Base-by-base conservation (phyloP, 2,797 vertebrate species). In the Megaceryle alcyon region DNA sequence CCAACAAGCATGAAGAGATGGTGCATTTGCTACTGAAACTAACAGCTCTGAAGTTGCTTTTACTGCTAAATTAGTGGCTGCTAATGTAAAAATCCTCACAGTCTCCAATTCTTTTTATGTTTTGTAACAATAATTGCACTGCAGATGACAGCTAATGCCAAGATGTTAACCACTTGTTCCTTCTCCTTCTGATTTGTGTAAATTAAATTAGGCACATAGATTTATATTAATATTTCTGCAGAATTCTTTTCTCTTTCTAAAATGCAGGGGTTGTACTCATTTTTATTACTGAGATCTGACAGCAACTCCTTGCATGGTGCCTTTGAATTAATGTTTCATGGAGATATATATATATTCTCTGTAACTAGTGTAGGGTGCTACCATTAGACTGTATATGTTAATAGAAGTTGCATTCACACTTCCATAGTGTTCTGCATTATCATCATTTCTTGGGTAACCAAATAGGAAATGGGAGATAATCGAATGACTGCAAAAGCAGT, bases 241-340 rank as follows among this genome's bases (percentile, higher is more conserved):
- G 43, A 80, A 82, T 73, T 43, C 20, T 90, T 80, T 72, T 18
- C 12, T 88, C 19, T 70, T 88, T 71, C 43, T 82, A 60, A 90
- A 93, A 41, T 73, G 20, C 11, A 69, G 10, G 73, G 60, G 2
- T 20, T 90, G 20, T 43, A 29, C 15, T 91, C 2, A 48, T 56
- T 93, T 90, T 79, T 91, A 43, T 57, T 61, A 33, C 78, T 46
- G 33, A 82, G 22, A 68, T 64, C 53, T 73, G 71, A 85, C 60
- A 88, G n/a, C 25, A 70, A 25, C 15, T 5, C 48, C 31, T 73
- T 73, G 33, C 64, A 35, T 5, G 5, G 18, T 88, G 75, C 37
- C 44, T 94, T 93, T 84, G 54, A 57, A 57, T 92, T 85, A 83
- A 77, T 75, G 60, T 77, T 94, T 72, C n/a, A 31, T 65, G 23